Evolutionary conservation across 2,797 vertebrate species (phyloP).

Genomic region (Scolopax rusticola): DNA sequence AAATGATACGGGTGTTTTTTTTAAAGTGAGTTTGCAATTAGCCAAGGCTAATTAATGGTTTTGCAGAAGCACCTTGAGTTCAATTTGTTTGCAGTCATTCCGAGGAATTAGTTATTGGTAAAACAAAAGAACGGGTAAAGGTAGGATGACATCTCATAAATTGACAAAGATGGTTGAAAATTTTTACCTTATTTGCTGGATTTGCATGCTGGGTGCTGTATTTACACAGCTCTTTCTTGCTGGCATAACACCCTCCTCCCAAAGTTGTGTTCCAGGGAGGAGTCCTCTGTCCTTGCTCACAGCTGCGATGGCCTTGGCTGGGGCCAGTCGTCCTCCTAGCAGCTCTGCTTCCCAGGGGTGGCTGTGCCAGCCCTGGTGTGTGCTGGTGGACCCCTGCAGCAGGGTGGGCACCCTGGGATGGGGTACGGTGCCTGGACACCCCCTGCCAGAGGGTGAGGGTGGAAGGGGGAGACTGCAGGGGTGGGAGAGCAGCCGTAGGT

Average conservation of each 20-base stretch:
- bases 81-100: background rate
- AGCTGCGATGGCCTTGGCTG: background rate
- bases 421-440: background rate
- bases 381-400: background rate
- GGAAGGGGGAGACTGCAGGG: background rate
- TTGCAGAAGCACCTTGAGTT: background rate
- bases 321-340: background rate
- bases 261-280: background rate
- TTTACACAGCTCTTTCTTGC: background rate
- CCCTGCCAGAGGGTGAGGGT: background rate
- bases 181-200: background rate
- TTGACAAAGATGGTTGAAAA: background rate
- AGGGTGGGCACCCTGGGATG: fast-evolving
- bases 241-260: background rate
- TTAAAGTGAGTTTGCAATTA: background rate
- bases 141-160: background rate
- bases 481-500: background rate
- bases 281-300: background rate
- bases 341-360: background rate
- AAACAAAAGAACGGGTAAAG: background rate
- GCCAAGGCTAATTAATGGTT: background rate
- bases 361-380: background rate
- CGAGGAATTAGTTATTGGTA: background rate
- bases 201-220: background rate
- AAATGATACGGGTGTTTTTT: background rate